Conservation (phyloP, 1,140 invertebrate genomes). For the Coenobita brevimanus region DNA sequence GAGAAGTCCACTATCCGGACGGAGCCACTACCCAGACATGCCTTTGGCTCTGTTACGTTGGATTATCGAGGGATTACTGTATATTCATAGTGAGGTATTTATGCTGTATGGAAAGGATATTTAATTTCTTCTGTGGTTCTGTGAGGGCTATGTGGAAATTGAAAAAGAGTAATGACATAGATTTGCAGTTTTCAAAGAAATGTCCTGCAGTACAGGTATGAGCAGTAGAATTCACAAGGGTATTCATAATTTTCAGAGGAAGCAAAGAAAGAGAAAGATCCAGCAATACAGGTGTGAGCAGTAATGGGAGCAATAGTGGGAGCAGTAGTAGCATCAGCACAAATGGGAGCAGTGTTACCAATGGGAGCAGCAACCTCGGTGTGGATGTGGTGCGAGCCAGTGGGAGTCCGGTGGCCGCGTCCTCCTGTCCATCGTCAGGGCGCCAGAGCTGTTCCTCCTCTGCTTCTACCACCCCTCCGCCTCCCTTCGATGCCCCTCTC, state of each 20-base stretch:
- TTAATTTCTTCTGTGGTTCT: too few species aligned
- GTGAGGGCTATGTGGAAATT: too few species aligned
- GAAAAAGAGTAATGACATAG: too few species aligned
- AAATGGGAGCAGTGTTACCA: conserved; percentile 14
- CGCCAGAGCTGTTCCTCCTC: conserved; percentile 59
- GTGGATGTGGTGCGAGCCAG: conserved; percentile 35
- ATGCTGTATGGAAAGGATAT: too few species aligned
- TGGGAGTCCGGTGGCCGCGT: conserved; percentile 45
- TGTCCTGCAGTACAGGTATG: too few species aligned
- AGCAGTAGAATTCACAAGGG: too few species aligned
- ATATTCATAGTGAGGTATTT: too few species aligned
- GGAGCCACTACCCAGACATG: too few species aligned
- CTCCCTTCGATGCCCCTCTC: conserved; percentile 50
- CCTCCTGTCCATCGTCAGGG: conserved; percentile 52
- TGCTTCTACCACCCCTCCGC: conserved; percentile 57
- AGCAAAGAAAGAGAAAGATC: conserved; percentile 59
- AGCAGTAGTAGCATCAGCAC: conserved; percentile 19
- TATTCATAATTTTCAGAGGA: conserved; percentile 29
- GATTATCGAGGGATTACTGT: too few species aligned
- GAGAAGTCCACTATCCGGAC: too few species aligned
- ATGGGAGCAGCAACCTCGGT: conserved; percentile 20
- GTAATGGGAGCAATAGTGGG: conserved; percentile 24
- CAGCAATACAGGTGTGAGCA: conserved; percentile 21
- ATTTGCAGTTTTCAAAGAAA: too few species aligned
- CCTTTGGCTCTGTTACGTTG: too few species aligned